Evolutionary conservation across 2,113 vertebrate genomes (phyloP).

Genomic region (Malaclemys terrapin): DNA sequence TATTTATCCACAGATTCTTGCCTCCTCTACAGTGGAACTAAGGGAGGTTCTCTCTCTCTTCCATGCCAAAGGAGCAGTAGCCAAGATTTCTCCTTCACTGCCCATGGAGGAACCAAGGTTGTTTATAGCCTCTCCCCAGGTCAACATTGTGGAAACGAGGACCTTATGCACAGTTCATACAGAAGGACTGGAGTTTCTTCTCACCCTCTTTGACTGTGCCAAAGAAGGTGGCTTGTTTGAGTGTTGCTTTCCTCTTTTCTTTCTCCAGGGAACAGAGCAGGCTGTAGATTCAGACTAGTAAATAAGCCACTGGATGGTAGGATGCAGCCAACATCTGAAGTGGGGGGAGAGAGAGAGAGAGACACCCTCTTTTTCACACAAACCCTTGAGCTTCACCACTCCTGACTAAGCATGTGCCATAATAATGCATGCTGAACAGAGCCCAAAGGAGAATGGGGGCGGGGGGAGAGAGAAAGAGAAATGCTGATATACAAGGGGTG

Average conservation of each 20-base stretch:
- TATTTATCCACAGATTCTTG: not conserved
- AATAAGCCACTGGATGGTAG: not conserved
- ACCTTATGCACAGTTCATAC: not conserved
- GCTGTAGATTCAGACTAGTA: not conserved
- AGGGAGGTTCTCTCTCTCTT: not conserved
- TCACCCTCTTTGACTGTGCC: not conserved
- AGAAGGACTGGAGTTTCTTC: not conserved
- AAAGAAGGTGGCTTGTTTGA: not conserved
- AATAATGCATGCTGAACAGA: not conserved
- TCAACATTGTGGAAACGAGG: not conserved
- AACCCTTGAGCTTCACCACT: not conserved
- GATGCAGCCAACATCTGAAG: not conserved
- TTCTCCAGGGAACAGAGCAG: not conserved
- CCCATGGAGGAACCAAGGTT: not conserved
- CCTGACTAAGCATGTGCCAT: not conserved
- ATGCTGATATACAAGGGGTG: not conserved
- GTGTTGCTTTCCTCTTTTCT: not conserved
- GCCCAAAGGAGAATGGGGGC: not conserved
- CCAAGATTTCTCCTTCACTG: not conserved
- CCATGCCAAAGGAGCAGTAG: not conserved
- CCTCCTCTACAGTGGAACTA: not conserved
- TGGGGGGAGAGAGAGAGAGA: not conserved
- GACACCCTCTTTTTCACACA: not conserved
- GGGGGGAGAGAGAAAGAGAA: not conserved
- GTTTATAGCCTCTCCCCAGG: not conserved